These are phyloP conservation scores for Rattus norvegicus DNA, from an alignment of 2,113 vertebrate genomes.

Conservation along the genomic window GRCr8 NC_086031.1:97063501-97064000, in stretches of 20 bases:
- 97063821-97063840: neutral
- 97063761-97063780: fast-evolving
- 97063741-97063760: fast-evolving
- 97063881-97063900: neutral
- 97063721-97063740: neutral
- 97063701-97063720: neutral
- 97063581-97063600: neutral
- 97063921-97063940: neutral
- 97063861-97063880: neutral
- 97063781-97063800: fast-evolving
- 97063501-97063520: constrained; percentile 22
- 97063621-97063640: neutral
- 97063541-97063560: neutral
- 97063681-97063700: neutral
- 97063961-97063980: neutral
- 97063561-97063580: neutral
- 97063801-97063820: fast-evolving
- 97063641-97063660: neutral
- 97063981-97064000: neutral
- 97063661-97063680: fast-evolving
- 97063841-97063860: neutral
- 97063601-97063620: constrained; percentile 10
- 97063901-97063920: neutral
- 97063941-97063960: neutral
- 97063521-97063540: constrained; percentile 49